Conservation (phyloP, 2,888 invertebrate genomes). For the Entomobrya multifasciata region DNA sequence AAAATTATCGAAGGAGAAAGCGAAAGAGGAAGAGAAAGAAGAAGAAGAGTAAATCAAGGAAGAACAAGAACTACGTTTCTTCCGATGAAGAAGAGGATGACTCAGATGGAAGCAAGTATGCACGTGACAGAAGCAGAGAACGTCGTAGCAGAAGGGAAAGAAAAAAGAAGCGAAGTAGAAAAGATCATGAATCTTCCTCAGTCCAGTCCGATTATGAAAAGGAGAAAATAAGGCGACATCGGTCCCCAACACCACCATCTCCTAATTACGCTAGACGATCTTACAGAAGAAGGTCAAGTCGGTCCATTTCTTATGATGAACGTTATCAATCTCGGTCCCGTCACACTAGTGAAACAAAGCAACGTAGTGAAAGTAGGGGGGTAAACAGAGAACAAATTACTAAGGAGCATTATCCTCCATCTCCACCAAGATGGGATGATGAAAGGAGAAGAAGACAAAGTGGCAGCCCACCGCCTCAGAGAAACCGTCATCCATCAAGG, state of each 20-base stretch:
- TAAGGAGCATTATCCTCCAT: too few species aligned
- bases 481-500: too few species aligned
- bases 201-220: background rate
- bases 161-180: constrained; percentile 1
- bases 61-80: too few species aligned
- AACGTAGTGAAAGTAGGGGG: background rate
- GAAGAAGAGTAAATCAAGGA: background rate
- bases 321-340: background rate
- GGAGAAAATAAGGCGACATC: background rate
- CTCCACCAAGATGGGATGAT: too few species aligned
- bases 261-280: background rate
- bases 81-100: background rate
- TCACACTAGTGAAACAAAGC: background rate
- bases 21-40: constrained; percentile 3
- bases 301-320: background rate
- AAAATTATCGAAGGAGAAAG: background rate
- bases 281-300: background rate
- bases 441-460: too few species aligned
- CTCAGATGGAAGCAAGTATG: constrained; percentile 8
- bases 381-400: background rate
- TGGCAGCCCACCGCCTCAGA: too few species aligned
- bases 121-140: constrained; percentile 10
- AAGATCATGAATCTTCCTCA: background rate
- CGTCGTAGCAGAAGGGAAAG: constrained; percentile 36
- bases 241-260: background rate